Conservation (phyloP, 2,113 vertebrate genomes). For the Daubentonia madagascariensis region DNA sequence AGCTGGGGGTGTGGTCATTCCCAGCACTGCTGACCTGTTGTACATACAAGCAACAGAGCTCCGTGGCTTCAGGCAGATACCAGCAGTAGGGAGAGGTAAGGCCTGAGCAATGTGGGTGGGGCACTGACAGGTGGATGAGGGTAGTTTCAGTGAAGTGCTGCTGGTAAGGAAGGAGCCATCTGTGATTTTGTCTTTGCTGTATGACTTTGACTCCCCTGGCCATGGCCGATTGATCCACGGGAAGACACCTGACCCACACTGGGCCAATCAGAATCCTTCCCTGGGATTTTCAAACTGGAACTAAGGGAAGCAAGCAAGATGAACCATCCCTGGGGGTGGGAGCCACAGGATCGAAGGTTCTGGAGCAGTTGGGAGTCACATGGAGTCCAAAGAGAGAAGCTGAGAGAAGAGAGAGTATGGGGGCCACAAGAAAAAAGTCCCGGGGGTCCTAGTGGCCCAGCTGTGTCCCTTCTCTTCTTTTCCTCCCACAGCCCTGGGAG, state of each 20-base stretch:
- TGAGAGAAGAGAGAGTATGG: not conserved
- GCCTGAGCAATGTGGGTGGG: not conserved
- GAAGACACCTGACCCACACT: not conserved
- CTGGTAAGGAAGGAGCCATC: not conserved
- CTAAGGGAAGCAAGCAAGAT: not conserved
- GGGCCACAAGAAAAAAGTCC: not conserved
- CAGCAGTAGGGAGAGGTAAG: not conserved
- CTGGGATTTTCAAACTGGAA: not conserved
- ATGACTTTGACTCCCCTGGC: not conserved
- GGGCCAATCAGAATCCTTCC: conserved; percentile 10
- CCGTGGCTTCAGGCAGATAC: not conserved
- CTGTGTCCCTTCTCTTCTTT: conserved; percentile 10
- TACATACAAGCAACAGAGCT: not conserved
- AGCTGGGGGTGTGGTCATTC: not conserved
- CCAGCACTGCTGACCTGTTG: too few species aligned
- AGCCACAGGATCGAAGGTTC: not conserved
- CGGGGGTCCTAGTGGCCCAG: not conserved
- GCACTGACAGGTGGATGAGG: not conserved
- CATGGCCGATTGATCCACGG: not conserved
- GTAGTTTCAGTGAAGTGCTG: not conserved
- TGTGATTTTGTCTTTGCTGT: not conserved
- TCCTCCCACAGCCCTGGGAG: not conserved
- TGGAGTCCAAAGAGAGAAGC: not conserved
- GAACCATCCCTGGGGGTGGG: not conserved
- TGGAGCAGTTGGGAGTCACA: not conserved